These are phyloP conservation scores for Zalophus californianus DNA, from an alignment of 2,797 vertebrate species.

Conservation along the genomic window DNA sequence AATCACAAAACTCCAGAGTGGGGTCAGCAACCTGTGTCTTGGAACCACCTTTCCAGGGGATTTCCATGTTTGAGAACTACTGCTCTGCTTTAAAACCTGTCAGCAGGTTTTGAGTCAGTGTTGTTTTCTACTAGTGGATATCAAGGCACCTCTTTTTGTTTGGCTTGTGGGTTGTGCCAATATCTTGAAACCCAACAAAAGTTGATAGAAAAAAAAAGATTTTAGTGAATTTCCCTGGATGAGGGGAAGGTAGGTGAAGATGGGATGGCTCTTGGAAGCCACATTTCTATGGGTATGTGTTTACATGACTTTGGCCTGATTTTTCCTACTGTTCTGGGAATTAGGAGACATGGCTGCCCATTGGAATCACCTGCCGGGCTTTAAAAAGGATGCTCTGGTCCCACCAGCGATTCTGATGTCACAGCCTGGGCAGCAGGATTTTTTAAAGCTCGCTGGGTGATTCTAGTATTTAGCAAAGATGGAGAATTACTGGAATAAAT, in stretches of 20 bases:
- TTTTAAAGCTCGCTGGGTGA: background rate
- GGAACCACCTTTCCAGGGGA: background rate
- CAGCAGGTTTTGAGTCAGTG: background rate
- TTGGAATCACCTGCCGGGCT: background rate
- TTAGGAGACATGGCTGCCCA: background rate
- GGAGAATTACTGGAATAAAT: background rate
- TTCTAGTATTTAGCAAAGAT: background rate
- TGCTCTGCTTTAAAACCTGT: background rate
- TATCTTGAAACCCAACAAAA: conserved; percentile 49
- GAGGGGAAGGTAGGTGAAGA: background rate
- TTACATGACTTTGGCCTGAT: background rate
- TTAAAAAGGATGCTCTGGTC: background rate
- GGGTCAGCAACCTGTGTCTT: background rate
- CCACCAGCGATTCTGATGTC: background rate
- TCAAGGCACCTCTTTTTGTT: background rate
- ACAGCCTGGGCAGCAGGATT: background rate
- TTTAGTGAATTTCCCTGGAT: background rate
- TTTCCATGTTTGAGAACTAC: background rate
- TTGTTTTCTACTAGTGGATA: background rate
- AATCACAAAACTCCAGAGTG: background rate
- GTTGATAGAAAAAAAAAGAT: background rate
- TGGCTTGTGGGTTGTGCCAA: background rate
- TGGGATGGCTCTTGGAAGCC: background rate
- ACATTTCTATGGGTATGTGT: background rate
- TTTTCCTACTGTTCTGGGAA: background rate